Conservation (phyloP, 2,888 invertebrate genomes). For the Nomada ruficornis region DNA sequence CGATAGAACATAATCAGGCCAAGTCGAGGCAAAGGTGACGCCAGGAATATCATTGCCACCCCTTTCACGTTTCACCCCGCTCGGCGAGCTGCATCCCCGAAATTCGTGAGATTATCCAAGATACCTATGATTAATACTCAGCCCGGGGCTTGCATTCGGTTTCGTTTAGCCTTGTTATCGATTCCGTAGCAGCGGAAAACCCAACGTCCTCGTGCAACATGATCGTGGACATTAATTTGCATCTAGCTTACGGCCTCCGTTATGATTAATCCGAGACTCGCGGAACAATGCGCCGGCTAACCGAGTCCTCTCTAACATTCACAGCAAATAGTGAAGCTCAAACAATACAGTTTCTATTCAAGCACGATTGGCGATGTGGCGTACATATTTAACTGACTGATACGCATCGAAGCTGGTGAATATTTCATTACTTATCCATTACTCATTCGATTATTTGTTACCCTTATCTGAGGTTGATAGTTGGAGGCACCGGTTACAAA, state of each 20-base stretch:
- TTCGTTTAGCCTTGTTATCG: conserved; percentile 68
- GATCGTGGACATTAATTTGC: conserved; percentile 55
- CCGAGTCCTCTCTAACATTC: conserved; percentile 7
- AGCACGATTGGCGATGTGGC: neutral
- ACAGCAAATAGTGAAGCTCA: conserved; percentile 35
- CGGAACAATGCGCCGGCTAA: conserved; percentile 26
- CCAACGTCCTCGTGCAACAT: conserved; percentile 6
- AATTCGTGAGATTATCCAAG: conserved; percentile 69
- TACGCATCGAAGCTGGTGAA: neutral
- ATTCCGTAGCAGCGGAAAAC: conserved; percentile 50
- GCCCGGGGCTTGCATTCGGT: conserved; percentile 58
- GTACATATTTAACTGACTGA: conserved; percentile 34
- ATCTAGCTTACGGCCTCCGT: conserved; percentile 18
- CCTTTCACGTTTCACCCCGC: conserved; percentile 4
- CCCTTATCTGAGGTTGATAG: neutral
- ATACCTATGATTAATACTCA: conserved; percentile 70
- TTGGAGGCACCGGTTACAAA: neutral
- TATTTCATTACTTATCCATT: neutral
- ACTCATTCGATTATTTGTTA: neutral
- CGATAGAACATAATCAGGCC: conserved; percentile 63
- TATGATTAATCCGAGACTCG: conserved; percentile 51
- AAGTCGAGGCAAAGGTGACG: conserved; percentile 61
- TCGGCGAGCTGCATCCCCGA: conserved; percentile 25
- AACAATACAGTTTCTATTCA: conserved; percentile 32
- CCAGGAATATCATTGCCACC: conserved; percentile 47